Percentiles rank a stretch among this genome's conserved stretches.
Conservation (phyloP, 2,797 vertebrate species). For the Etheostoma nigrum region DNA sequence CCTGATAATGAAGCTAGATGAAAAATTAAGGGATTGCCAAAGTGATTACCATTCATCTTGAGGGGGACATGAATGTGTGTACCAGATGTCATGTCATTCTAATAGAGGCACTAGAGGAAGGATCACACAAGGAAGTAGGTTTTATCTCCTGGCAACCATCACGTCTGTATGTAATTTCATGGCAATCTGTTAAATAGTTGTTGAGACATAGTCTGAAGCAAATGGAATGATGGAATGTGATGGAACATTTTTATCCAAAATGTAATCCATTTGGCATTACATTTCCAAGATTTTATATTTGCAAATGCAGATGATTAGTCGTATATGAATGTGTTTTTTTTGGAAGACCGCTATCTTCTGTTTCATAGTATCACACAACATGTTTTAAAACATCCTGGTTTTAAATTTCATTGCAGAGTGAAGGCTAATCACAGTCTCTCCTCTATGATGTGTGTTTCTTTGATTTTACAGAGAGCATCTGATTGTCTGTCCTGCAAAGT, state of each 20-base stretch:
- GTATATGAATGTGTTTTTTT: constrained; percentile 3
- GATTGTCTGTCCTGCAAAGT: constrained; percentile 78
- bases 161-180: too few relatives aligned
- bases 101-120: too few relatives aligned
- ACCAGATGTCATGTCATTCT: background rate
- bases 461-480: constrained; percentile 70
- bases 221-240: too few relatives aligned
- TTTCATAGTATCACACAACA: constrained; percentile 20
- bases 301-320: background rate
- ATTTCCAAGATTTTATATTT: background rate
- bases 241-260: background rate
- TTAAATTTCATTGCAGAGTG: constrained; percentile 35
- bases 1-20: too few relatives aligned
- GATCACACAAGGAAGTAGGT: too few relatives aligned
- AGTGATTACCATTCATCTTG: background rate
- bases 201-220: background rate
- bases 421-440: constrained; percentile 62
- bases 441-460: constrained; percentile 46
- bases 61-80: background rate
- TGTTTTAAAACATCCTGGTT: constrained; percentile 51
- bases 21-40: background rate
- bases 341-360: background rate
- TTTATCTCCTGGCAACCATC: too few relatives aligned
- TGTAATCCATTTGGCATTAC: background rate
- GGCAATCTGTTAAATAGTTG: background rate